Base-by-base conservation (phyloP, 2,797 vertebrate genomes). In the Cuniculus paca region DNA sequence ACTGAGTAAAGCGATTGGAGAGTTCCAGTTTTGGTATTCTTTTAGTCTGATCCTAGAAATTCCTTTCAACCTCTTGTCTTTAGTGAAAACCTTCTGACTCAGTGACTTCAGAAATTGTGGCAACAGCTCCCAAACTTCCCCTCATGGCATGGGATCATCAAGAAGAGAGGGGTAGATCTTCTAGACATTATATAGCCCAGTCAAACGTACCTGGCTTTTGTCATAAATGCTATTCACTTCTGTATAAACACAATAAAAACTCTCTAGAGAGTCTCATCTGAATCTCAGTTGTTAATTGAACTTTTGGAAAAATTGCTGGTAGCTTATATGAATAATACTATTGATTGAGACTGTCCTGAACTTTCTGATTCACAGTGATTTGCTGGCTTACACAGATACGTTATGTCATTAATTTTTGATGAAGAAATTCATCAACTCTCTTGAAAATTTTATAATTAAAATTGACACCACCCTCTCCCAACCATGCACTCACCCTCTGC, bases 401-500 rank as follows among this genome's bases (percentile, higher is more conserved):
- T 87, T 50, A 16, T 89, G 31, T 20, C 14, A 75, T 90, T 77
- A 52, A 39, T 74, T 52, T 74, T 82, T 93, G 87, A 68, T 91
- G 16, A 78, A 58, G n/a, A 96, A 68, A 65, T 68, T n/a, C 0
- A 16, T 56, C 2, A 61, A 48, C 20, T 86, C 13, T 68, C 39
- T 63, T 89, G 75, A 79, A 90, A 92, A 31, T 5, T 77, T 86
- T 42, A 75, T 65, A 84, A 91, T 79, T 91, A 80, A 88, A 79
- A 61, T 58, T 77, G 9, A 22, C 28, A 87, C 54, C 16, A 82
- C 22, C 9, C 34, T 91, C 39, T 24, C 34, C 19, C 19, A 87
- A 80, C 17, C 36, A 52, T 26, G 54, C 5, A 79, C 22, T 24
- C 2, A 63, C 8, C 12, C 4, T 10, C 11, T 56, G 19, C 16